These are phyloP conservation scores for Delichon dasypus DNA, from an alignment of 2,797 vertebrate genomes.

Conservation along the genomic window DNA sequence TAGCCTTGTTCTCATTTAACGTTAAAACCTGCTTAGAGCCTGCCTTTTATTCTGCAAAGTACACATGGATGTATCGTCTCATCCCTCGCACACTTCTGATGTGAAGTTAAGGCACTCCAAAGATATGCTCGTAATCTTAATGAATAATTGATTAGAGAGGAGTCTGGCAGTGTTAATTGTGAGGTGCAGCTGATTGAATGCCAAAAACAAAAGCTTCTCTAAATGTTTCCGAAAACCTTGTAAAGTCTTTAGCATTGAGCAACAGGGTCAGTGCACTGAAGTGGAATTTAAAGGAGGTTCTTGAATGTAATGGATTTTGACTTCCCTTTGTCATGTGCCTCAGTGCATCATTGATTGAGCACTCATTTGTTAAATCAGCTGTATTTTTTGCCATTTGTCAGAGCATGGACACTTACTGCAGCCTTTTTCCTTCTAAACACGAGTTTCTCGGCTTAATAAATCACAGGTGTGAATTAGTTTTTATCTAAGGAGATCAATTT, in stretches of 20 bases:
- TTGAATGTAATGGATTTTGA: conserved; percentile 95
- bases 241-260: conserved; percentile 81
- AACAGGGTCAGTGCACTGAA: conserved; percentile 83
- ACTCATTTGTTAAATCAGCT: conserved; percentile 94
- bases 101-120: conserved; percentile 75
- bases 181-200: conserved; percentile 71
- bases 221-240: conserved; percentile 75
- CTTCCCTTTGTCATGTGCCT: conserved; percentile 91
- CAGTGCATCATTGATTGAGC: conserved; percentile 92
- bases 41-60: conserved; percentile 78
- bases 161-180: conserved; percentile 77
- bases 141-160: conserved; percentile 77
- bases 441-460: conserved; percentile 43
- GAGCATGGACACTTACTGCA: conserved; percentile 78
- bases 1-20: conserved; percentile 90
- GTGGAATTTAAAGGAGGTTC: conserved; percentile 86
- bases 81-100: conserved; percentile 70
- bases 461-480: conserved; percentile 29
- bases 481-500: conserved; percentile 31
- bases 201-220: conserved; percentile 73
- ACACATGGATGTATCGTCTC: conserved; percentile 75
- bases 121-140: conserved; percentile 73
- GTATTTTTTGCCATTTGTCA: conserved; percentile 84
- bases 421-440: background rate
- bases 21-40: conserved; percentile 82